phyloP scores from a whole-genome alignment of 2,113 vertebrate genomes.

The Mastomys natalensis region DNA sequence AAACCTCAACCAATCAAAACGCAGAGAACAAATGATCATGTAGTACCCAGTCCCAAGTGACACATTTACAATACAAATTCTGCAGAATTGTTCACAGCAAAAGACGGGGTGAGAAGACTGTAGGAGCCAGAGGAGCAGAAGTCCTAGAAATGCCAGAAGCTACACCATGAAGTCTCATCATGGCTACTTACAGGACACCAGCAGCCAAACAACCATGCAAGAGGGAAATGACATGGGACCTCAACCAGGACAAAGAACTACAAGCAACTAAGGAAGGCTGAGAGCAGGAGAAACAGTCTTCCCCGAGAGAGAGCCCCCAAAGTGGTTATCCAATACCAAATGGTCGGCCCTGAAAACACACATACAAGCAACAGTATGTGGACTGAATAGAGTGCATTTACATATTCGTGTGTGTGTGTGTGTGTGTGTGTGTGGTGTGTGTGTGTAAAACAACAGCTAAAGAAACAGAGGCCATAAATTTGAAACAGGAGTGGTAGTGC shows the following conservation, averaged over 20 bases:
- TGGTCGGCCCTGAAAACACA: not conserved
- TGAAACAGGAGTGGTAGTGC: not conserved
- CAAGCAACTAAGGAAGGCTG: not conserved
- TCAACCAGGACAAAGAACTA: not conserved
- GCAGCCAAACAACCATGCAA: not conserved
- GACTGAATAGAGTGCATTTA: not conserved
- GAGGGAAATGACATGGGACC: not conserved
- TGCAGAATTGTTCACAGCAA: not conserved
- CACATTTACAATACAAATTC: not conserved
- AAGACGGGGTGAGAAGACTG: not conserved
- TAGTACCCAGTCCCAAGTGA: not conserved
- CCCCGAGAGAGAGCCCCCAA: not conserved
- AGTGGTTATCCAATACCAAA: not conserved
- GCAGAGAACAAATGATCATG: not conserved
- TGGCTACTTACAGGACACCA: not conserved
- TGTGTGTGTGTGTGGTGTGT: not conserved
- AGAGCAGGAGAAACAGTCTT: not conserved
- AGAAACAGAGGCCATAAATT: not conserved
- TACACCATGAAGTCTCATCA: not conserved
- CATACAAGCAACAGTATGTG: not conserved
- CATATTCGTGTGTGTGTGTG: not conserved
- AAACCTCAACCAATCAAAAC: not conserved
- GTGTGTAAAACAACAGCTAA: not conserved
- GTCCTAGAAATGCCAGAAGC: not conserved
- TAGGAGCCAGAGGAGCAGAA: not conserved